A percentile compares a stretch with the other conserved stretches of the same genome.
Conservation (phyloP, 2,888 invertebrate genomes). For the Philonicus albiceps region DNA sequence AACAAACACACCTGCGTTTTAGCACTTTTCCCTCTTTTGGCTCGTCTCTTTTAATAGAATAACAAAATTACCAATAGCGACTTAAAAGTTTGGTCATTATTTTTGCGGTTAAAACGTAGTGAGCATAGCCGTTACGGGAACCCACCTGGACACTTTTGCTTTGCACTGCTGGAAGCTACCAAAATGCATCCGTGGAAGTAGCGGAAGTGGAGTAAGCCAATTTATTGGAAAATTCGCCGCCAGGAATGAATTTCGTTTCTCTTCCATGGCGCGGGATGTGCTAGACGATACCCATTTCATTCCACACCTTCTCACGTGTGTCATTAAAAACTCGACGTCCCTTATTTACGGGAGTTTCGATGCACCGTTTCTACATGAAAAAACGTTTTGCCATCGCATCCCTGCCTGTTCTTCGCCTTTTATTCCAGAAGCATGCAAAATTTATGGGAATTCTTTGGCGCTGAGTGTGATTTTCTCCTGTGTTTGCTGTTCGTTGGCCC, state of each 20-base stretch:
- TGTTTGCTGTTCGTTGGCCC: background rate
- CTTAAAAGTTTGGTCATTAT: background rate
- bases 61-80: background rate
- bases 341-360: background rate
- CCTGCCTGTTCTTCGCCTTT: background rate
- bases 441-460: slow-evolving; percentile 10
- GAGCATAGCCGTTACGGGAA: background rate
- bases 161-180: background rate
- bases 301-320: background rate
- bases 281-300: background rate
- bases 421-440: background rate
- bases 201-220: background rate
- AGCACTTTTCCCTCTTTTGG: background rate
- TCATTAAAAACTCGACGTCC: background rate
- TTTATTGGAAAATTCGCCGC: background rate
- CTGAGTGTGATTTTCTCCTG: background rate
- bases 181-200: background rate
- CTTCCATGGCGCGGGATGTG: background rate
- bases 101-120: background rate
- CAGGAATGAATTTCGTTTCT: background rate
- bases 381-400: background rate
- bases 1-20: background rate
- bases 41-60: background rate
- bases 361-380: background rate
- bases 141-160: background rate